Evolutionary conservation across 2,888 invertebrate species (phyloP).

Genomic region (Octodonta nipae): DNA sequence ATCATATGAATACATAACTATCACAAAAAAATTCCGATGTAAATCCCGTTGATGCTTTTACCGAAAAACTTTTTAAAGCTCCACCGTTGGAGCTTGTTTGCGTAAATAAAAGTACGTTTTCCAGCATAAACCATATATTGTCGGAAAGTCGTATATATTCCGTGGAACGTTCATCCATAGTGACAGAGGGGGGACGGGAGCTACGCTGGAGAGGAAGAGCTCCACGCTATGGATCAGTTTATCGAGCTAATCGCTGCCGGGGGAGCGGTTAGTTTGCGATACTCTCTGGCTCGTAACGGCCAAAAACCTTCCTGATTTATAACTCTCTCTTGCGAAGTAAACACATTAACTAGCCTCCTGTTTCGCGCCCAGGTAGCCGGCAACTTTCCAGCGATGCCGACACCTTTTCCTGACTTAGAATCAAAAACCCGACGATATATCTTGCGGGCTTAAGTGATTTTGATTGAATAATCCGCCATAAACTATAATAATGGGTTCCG

Average conservation of each 20-base stretch:
- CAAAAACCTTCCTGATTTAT: constrained; percentile 27
- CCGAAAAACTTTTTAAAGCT: too few relatives aligned
- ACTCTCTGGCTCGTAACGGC: constrained; percentile 22
- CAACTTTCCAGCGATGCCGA: constrained; percentile 10
- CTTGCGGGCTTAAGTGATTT: constrained; percentile 21
- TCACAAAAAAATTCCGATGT: too few relatives aligned
- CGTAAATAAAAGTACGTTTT: background rate
- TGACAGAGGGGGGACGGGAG: constrained; percentile 3
- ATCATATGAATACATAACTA: too few relatives aligned
- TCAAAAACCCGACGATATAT: constrained; percentile 18
- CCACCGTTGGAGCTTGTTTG: background rate
- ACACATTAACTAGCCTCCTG: constrained; percentile 23
- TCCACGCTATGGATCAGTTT: constrained; percentile 24
- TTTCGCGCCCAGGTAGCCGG: constrained; percentile 14
- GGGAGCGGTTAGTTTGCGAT: constrained; percentile 29
- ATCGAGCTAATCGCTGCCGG: constrained; percentile 28
- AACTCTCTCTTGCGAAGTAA: constrained; percentile 25
- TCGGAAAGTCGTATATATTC: constrained; percentile 14
- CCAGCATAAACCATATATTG: constrained; percentile 1
- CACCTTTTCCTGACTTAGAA: constrained; percentile 16
- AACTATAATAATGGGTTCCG: constrained; percentile 14
- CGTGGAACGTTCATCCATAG: constrained; percentile 10
- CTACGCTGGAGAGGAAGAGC: constrained; percentile 9
- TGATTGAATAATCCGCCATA: constrained; percentile 23
- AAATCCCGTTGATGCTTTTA: too few relatives aligned